Evolutionary conservation across 2,797 vertebrate species (phyloP).

Genomic region (Tenualosa thibaudeaui): DNA sequence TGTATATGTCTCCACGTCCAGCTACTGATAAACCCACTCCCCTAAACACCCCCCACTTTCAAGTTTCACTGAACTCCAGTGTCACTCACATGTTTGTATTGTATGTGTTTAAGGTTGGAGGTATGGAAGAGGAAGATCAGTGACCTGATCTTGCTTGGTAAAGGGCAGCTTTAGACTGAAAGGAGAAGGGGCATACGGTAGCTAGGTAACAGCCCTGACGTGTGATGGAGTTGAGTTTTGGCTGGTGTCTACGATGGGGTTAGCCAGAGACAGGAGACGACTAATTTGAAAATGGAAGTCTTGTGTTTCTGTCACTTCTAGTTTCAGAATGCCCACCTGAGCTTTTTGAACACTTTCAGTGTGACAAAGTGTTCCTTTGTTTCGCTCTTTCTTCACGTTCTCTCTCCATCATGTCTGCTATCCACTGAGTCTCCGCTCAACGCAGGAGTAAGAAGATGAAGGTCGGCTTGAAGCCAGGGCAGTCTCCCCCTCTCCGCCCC

Average conservation of each 20-base stretch:
- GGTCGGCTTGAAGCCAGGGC: slow-evolving; percentile 26
- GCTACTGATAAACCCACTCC: background rate
- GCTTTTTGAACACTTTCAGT: background rate
- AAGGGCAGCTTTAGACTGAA: background rate
- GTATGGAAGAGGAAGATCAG: background rate
- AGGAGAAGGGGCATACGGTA: background rate
- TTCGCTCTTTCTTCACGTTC: background rate
- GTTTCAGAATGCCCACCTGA: background rate
- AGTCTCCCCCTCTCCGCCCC: background rate
- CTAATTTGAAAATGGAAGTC: background rate
- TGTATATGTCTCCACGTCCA: background rate
- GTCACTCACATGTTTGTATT: background rate
- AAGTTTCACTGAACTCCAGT: background rate
- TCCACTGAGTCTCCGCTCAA: background rate
- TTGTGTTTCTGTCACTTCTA: background rate
- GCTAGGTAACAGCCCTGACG: background rate
- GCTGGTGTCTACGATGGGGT: background rate
- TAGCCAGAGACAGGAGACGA: background rate
- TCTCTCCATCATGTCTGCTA: background rate
- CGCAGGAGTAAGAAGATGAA: slow-evolving; percentile 19
- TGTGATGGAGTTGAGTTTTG: background rate
- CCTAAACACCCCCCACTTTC: background rate
- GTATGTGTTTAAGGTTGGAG: background rate
- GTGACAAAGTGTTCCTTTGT: background rate
- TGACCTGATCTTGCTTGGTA: background rate